Evolutionary conservation across 2,888 invertebrate species (phyloP).

Genomic region (Axea sp.): DNA sequence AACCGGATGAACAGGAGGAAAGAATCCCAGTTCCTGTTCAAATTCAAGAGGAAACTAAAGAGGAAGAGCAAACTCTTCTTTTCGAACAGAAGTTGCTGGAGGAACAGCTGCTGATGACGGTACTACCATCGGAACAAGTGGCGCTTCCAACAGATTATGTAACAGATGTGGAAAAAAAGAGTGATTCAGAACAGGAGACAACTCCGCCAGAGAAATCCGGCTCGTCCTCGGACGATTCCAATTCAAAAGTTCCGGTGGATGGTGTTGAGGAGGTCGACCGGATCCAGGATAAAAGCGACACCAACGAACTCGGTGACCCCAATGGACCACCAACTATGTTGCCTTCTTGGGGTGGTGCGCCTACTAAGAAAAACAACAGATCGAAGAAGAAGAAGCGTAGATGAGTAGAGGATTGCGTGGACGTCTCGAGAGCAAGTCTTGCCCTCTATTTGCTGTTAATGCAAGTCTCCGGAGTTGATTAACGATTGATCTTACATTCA

Average conservation of each 20-base stretch:
- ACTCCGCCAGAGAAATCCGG: conserved; percentile 68
- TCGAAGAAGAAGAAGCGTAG: conserved; percentile 78
- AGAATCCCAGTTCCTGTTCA: conserved; percentile 16
- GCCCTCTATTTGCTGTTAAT: conserved; percentile 77
- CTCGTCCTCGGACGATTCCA: conserved; percentile 71
- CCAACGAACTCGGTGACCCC: conserved; percentile 27
- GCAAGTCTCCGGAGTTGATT: conserved; percentile 78
- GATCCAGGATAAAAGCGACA: conserved; percentile 3
- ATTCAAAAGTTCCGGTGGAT: conserved; percentile 67
- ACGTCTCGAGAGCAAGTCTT: conserved; percentile 78
- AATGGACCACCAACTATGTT: conserved; percentile 13
- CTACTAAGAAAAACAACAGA: conserved; percentile 71
- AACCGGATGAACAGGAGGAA: conserved; percentile 35
- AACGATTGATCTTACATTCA: conserved; percentile 58
- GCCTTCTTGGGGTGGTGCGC: conserved; percentile 47
- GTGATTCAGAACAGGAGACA: conserved; percentile 69
- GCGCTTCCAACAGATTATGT: conserved; percentile 1
- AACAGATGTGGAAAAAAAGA: conserved; percentile 66
- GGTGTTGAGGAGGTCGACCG: conserved; percentile 68
- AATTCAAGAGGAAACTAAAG: neutral
- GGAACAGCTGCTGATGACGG: conserved; percentile 2
- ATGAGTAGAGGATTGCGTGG: conserved; percentile 79
- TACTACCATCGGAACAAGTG: neutral
- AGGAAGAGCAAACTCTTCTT: neutral
- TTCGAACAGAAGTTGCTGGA: neutral